Evolutionary conservation across 1,140 invertebrate genomes (phyloP).

Genomic region (Plectrocnemia conspersa): DNA sequence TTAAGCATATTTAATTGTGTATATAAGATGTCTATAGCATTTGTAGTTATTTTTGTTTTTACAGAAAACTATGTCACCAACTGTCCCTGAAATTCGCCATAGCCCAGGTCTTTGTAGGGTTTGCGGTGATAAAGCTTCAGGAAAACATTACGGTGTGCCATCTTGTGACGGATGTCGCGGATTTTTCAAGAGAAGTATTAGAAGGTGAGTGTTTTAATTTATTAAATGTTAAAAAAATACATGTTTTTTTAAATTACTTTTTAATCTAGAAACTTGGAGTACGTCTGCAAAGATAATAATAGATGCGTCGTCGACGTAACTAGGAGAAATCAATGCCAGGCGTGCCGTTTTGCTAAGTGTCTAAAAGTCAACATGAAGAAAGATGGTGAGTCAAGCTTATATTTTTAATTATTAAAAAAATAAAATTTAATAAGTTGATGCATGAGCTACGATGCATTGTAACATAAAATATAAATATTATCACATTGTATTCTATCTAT

Average conservation of each 20-base stretch:
- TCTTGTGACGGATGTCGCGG: slow-evolving; percentile 84
- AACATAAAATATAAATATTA: too few species aligned
- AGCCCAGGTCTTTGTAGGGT: slow-evolving; percentile 59
- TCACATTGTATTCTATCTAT: too few species aligned
- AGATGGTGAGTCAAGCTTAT: slow-evolving; percentile 88
- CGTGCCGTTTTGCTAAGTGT: slow-evolving; percentile 90
- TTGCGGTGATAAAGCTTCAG: slow-evolving; percentile 88
- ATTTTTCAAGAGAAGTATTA: slow-evolving; percentile 87
- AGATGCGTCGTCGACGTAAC: slow-evolving; percentile 88
- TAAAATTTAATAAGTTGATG: too few species aligned
- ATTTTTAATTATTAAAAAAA: too few species aligned
- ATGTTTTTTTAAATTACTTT: neutral
- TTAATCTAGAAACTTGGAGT: slow-evolving; percentile 72
- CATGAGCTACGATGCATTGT: too few species aligned
- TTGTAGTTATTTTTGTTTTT: too few species aligned
- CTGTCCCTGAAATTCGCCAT: neutral
- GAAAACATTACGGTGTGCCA: slow-evolving; percentile 86
- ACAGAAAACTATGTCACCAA: slow-evolving; percentile 17
- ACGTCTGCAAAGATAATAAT: slow-evolving; percentile 88
- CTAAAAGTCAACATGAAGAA: slow-evolving; percentile 91
- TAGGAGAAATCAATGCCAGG: slow-evolving; percentile 90
- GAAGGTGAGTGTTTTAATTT: slow-evolving; percentile 54
- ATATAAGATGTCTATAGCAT: too few species aligned
- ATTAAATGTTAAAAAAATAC: neutral
- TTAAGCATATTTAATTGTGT: too few species aligned